phyloP scores from a whole-genome alignment of 2,797 vertebrate species.

The Peromyscus eremicus region DNA sequence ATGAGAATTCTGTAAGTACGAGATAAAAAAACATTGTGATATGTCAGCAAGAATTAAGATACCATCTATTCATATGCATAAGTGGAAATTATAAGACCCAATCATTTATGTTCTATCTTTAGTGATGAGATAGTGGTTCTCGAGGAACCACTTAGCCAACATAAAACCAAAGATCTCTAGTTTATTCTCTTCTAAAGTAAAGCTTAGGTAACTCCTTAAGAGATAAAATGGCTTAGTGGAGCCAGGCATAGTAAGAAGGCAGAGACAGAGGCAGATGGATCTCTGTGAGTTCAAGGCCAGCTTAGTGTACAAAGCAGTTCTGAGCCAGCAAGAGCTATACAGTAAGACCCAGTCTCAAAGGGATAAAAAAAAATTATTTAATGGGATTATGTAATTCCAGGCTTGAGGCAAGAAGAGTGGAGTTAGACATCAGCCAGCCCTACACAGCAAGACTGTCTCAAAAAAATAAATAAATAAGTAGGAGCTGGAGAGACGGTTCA shows the following conservation, averaged over 20 bases:
- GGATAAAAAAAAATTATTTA: not conserved
- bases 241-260: not conserved
- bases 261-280: not conserved
- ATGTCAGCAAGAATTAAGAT: not conserved
- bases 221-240: constrained; percentile 15
- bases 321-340: not conserved
- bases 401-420: not conserved
- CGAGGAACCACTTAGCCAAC: constrained; percentile 29
- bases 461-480: not conserved
- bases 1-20: not conserved
- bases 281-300: not conserved
- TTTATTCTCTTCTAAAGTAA: constrained; percentile 40
- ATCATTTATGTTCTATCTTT: not conserved
- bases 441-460: not conserved
- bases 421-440: not conserved
- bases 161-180: constrained; percentile 36
- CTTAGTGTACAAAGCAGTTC: not conserved
- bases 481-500: not conserved
- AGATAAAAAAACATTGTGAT: not conserved
- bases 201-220: not conserved
- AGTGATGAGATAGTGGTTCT: not conserved
- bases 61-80: not conserved
- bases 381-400: not conserved
- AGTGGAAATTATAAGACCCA: not conserved
- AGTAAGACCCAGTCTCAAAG: not conserved